Base-by-base conservation (phyloP, 2,888 invertebrate genomes). In the Stenurella melanura region DNA sequence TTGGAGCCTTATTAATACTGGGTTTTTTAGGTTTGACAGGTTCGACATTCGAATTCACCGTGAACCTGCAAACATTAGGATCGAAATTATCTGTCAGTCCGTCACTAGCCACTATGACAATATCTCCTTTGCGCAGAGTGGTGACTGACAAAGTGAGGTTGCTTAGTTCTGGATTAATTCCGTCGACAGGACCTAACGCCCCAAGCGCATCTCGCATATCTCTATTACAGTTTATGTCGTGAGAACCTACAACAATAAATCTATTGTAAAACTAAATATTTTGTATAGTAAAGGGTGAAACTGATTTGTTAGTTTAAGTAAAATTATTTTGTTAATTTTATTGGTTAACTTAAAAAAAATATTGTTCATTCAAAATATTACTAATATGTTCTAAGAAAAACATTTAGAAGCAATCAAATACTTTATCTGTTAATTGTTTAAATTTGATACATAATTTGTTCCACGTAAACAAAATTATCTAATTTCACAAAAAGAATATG, bases 61-160 rank as follows among this genome's bases (percentile, higher is more conserved):
- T 95, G 86, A 96, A 96, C 89, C 95, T 96, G 34, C 96, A 96
- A 74, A 97, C 96, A 38, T 97, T 96, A 0, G 97, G 97, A 90
- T 97, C 97, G 85, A 96, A 96, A 88, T 97, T 97, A 87, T 97
- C 97, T 7, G 96, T 96, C 42, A 97, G 93, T 9, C 97, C 97
- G 86, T 97, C 97, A n/a, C 95, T 96, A 0, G 96, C 96, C 17
- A 97, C 91, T 88, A 96, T 95, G 30, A 97, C 94, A 78, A 97
- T 93, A 87, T 97, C 97, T 11, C 95, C 96, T 64, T 92, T 90
- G 83, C 96, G 95, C 10, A 95, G 92, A 77, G 94, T 93, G 0
- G 95, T 96, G 92, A 97, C 92, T 0, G 96, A 95, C 80, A 96
- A 93, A 0, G 97, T 97, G 68, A 97, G 91, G 89, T 97, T 97